Base-by-base conservation (phyloP, 2,797 vertebrate species). In the Falco cherrug region DNA sequence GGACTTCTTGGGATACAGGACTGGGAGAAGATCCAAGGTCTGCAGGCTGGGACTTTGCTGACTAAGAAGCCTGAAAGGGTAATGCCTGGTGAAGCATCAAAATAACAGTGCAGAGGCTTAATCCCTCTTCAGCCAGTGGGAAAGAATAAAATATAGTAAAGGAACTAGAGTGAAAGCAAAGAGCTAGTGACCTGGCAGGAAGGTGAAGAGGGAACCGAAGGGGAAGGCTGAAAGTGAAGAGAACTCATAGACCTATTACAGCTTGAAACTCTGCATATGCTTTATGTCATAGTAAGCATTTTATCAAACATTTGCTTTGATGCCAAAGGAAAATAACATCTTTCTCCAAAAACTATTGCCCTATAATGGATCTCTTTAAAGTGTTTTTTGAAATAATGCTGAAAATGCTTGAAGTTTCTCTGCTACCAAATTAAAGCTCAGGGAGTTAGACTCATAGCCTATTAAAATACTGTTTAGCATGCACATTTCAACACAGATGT, bases 401-500 rank as follows among this genome's bases (percentile, higher is more conserved):
- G 61, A 89, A 91, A 94, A 74, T 31, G 21, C 18, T 69, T 88
- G 45, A 84, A 25, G 25, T 90, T 93, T 80, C 25, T 16, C 39
- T 16, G 17, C 51, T 51, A 84, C 28, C 54, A 82, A 92, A 93
- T 87, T 73, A 79, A 87, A 92, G 59, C 28, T 37, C 15, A 67
- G 31, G 47, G 69, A 81, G 13, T 48, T 65, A 47, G 61, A 59
- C 3, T 65, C 39, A 39, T 16, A 56, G 39, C 37, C 79, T 85
- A 20, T 88, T 84, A 76, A 84, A 93, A 91, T 70, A 84, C 61
- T 89, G 65, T 77, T 73, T 76, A 90, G 35, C 51, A 77, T 70
- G 74, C 76, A 94, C 76, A 73, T 84, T 94, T 94, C 86, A 81
- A 81, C 69, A 50, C 60, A 76, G 61, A 54, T 90, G n/a, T 81